Conservation (phyloP, 2,797 vertebrate genomes). For the Scarus forsteni region DNA sequence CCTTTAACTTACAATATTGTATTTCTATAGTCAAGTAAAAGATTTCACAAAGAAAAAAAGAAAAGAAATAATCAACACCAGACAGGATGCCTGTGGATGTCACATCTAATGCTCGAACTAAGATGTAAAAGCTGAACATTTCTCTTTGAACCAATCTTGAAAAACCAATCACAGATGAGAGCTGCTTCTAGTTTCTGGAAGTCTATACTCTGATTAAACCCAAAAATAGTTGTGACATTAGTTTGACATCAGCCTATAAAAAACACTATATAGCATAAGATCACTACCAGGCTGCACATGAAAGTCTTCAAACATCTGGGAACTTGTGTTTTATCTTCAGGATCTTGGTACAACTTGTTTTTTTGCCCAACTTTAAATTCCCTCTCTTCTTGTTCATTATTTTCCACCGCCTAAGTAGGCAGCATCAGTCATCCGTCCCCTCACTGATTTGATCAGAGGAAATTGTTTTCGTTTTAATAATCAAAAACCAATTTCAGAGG, state of each 20-base stretch:
- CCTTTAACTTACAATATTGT: not conserved
- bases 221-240: not conserved
- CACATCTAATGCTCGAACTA: not conserved
- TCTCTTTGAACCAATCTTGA: not conserved
- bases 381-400: constrained; percentile 30
- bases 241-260: not conserved
- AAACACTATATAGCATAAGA: not conserved
- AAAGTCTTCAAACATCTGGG: constrained; percentile 9
- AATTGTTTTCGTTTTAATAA: constrained; percentile 64
- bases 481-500: constrained; percentile 59
- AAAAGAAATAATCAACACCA: not conserved
- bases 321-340: constrained; percentile 5
- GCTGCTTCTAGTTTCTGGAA: constrained; percentile 7
- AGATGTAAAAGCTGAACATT: not conserved
- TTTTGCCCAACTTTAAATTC: constrained; percentile 28
- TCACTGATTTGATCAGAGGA: constrained; percentile 52
- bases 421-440: constrained; percentile 31
- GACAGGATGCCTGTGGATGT: not conserved
- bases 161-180: constrained; percentile 6
- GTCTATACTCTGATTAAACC: not conserved
- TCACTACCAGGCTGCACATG: constrained; percentile 10
- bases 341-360: constrained; percentile 17
- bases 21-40: not conserved
- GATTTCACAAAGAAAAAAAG: not conserved
- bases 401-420: constrained; percentile 26